Percentiles rank a stretch among this genome's conserved stretches.
These are phyloP conservation scores for Ceratina calcarata DNA, from an alignment of 1,140 invertebrate species.

Conservation along the genomic window DNA sequence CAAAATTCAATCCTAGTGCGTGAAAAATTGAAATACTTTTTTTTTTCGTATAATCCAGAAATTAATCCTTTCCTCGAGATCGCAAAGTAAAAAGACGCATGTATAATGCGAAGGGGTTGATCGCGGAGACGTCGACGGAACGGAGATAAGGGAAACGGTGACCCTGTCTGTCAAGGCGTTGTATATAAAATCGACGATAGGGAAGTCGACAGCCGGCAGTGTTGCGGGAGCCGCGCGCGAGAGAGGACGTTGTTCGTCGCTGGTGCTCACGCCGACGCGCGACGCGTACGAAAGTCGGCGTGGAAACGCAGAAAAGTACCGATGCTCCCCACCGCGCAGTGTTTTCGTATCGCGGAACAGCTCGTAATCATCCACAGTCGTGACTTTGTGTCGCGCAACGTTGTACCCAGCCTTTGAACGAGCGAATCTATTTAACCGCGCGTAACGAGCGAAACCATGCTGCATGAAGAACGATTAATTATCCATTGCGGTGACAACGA, in stretches of 20 bases:
- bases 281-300: slow-evolving; percentile 1
- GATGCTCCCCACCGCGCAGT: slow-evolving; percentile 8
- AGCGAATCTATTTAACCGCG: not conserved
- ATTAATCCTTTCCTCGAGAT: not conserved
- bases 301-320: not conserved
- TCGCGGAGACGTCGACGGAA: not conserved
- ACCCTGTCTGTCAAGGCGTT: slow-evolving; percentile 55
- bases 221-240: slow-evolving; percentile 63
- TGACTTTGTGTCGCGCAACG: not conserved
- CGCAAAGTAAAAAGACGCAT: not conserved
- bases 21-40: not conserved
- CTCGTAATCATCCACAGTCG: not conserved
- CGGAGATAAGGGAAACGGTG: slow-evolving; percentile 52
- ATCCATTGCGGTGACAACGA: not conserved
- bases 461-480: not conserved
- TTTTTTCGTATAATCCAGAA: too few species aligned
- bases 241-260: slow-evolving; percentile 55
- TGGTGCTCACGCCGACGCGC: slow-evolving; percentile 51
- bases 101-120: slow-evolving; percentile 2
- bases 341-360: slow-evolving; percentile 17
- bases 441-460: slow-evolving; percentile 10
- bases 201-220: slow-evolving; percentile 60
- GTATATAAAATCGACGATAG: slow-evolving; percentile 66
- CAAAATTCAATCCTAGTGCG: too few species aligned
- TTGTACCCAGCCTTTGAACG: not conserved